phyloP scores from a whole-genome alignment of 1,140 invertebrate genomes.

The Neoseiulus cucumeris region DNA sequence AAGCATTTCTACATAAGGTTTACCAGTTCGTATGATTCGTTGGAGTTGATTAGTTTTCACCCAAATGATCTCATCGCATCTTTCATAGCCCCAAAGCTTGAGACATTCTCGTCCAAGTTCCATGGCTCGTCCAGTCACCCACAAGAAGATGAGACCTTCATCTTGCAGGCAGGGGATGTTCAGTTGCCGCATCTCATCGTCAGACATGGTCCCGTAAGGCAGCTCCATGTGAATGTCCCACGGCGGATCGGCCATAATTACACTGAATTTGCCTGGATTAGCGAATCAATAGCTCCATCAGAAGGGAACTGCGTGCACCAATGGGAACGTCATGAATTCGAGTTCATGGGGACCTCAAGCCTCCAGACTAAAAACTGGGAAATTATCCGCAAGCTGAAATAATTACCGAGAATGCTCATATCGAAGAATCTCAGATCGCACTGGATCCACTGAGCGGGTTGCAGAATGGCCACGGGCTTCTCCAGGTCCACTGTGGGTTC shows the following conservation, averaged over 20 bases:
- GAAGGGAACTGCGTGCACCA: too few species aligned
- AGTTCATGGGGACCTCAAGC: too few species aligned
- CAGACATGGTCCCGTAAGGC: constrained; percentile 96
- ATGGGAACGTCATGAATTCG: too few species aligned
- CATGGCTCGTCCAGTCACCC: constrained; percentile 96
- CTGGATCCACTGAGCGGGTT: constrained; percentile 61
- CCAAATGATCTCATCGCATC: constrained; percentile 95
- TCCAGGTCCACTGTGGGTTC: background rate
- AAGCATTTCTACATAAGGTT: background rate
- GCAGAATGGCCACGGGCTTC: constrained; percentile 16
- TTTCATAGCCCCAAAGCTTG: constrained; percentile 80
- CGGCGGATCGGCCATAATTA: constrained; percentile 87
- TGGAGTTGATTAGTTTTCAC: constrained; percentile 97
- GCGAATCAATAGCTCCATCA: too few species aligned
- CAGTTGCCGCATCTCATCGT: constrained; percentile 91
- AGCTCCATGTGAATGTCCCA: constrained; percentile 98
- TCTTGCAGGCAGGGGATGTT: constrained; percentile 77
- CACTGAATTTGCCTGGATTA: constrained; percentile 50
- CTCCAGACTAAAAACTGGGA: too few species aligned
- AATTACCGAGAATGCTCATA: constrained; percentile 75
- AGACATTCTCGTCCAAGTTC: constrained; percentile 80
- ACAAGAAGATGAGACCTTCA: constrained; percentile 85
- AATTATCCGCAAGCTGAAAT: too few species aligned
- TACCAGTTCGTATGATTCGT: constrained; percentile 73
- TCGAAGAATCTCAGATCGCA: constrained; percentile 86